Evolutionary conservation across 2,797 vertebrate genomes (phyloP), one percentile per base, ranked within the genome.

Genomic region (Coregonus suidteri): DNA sequence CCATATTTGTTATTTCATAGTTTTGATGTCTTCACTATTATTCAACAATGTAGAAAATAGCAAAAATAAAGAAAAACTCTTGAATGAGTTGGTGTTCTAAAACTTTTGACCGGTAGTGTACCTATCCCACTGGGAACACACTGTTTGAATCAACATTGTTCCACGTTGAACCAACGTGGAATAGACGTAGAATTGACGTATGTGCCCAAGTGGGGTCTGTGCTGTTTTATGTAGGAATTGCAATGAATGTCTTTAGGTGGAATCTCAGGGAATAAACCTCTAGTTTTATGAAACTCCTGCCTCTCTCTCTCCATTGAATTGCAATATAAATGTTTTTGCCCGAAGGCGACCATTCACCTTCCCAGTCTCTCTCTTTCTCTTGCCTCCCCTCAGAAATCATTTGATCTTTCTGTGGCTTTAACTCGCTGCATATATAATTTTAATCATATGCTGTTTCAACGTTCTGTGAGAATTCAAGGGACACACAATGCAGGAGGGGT

Each of bases 351-450:
- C 83, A 86, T 85, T 84, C 87, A 87, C 86, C 89, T 88, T 81
- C 81, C 68, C 67, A 81, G 82, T 83, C 31, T 75, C n/a, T 20
- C 56, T 62, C 56, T 62, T 18, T 62, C 41, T 80, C 83, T 86
- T 56, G 47, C 77, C 82, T 79, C 80, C 74, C 80, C 83, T 77
- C 66, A 84, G 41, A 85, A 89, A 81, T 77, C 88, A 84, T 92
- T 92, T 90, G 85, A 90, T 91, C 89, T 91, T 81, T 80, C 81
- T 15, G 53, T 80, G 80, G 82, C 83, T 89, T 90, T 88, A n/a
- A 90, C 88, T 86, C 65, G 66, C 80, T 62, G 75, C 89, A 93
- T 92, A 93, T 93, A 88, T 93, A 87, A 93, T 93, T 91, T 92
- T 82, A 87, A 91, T 93, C 89, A 89, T 93, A 90, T 91, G 87